Evolutionary conservation across 2,888 invertebrate species (phyloP).

Genomic region (Plemyria rubiginata): DNA sequence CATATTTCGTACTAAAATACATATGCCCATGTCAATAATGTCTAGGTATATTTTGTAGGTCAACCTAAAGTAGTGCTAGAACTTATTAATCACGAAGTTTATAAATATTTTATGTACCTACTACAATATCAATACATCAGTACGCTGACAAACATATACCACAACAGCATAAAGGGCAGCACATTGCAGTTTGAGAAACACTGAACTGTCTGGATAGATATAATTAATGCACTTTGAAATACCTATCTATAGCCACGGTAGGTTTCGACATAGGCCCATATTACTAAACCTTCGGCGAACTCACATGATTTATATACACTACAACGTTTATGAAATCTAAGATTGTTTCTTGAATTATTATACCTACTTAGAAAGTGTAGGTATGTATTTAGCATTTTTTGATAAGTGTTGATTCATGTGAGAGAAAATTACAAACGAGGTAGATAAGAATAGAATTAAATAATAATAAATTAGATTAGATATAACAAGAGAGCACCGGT

Average conservation of each 20-base stretch:
- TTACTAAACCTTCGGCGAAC: conserved; percentile 38
- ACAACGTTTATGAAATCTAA: conserved; percentile 27
- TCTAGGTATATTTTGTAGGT: too few relatives aligned
- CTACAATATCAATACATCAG: too few relatives aligned
- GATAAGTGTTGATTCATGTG: background rate
- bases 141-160: too few relatives aligned
- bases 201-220: conserved; percentile 10
- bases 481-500: too few relatives aligned
- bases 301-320: conserved; percentile 39
- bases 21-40: too few relatives aligned
- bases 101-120: too few relatives aligned
- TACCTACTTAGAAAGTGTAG: background rate
- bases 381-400: background rate
- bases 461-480: too few relatives aligned
- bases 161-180: background rate
- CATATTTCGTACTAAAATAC: too few relatives aligned
- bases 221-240: conserved; percentile 28
- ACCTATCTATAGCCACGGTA: conserved; percentile 29
- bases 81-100: too few relatives aligned
- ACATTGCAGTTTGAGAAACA: conserved; percentile 22
- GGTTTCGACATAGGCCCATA: conserved; percentile 47
- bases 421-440: background rate
- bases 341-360: conserved; percentile 23
- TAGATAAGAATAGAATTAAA: too few relatives aligned
- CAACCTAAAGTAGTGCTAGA: too few relatives aligned